phyloP scores from a whole-genome alignment of 1,140 invertebrate genomes.

The Bathynomus jamesi region DNA sequence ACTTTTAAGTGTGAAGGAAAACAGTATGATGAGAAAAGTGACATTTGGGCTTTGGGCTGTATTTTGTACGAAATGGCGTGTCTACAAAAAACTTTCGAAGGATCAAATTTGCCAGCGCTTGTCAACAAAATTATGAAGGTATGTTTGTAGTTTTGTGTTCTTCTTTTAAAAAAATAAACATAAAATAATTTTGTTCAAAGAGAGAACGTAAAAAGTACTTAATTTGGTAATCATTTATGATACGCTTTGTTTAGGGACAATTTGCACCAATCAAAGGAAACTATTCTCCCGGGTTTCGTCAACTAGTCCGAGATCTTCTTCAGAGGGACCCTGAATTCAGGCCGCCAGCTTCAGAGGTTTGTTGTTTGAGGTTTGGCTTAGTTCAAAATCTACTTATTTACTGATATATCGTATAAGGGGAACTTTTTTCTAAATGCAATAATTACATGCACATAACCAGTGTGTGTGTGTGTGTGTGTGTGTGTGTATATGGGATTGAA shows the following conservation, averaged over 20 bases:
- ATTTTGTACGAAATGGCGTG: conserved; percentile 73
- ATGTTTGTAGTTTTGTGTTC: not conserved
- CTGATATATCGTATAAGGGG: not conserved
- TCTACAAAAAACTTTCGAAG: conserved; percentile 67
- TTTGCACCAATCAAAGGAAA: conserved; percentile 54
- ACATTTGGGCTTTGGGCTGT: conserved; percentile 73
- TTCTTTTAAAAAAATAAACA: not conserved
- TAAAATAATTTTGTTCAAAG: conserved; percentile 20
- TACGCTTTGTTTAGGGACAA: conserved; percentile 42
- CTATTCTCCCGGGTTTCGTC: conserved; percentile 58
- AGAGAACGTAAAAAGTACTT: not conserved
- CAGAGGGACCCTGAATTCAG: conserved; percentile 57
- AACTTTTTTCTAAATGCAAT: too few species aligned
- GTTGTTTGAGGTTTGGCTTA: conserved; percentile 41
- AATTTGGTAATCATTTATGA: not conserved
- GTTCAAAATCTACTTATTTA: not conserved
- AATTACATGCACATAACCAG: too few species aligned
- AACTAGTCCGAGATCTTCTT: conserved; percentile 55
- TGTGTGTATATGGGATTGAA: too few species aligned
- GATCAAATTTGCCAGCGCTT: conserved; percentile 62
- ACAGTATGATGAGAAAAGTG: conserved; percentile 66
- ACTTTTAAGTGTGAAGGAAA: conserved; percentile 39
- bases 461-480: too few species aligned
- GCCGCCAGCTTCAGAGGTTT: conserved; percentile 52
- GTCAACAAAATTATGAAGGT: conserved; percentile 67